These are phyloP conservation scores for Archaeoteleia sp. DNA, from an alignment of 2,888 invertebrate genomes.

Conservation along the genomic window DNA sequence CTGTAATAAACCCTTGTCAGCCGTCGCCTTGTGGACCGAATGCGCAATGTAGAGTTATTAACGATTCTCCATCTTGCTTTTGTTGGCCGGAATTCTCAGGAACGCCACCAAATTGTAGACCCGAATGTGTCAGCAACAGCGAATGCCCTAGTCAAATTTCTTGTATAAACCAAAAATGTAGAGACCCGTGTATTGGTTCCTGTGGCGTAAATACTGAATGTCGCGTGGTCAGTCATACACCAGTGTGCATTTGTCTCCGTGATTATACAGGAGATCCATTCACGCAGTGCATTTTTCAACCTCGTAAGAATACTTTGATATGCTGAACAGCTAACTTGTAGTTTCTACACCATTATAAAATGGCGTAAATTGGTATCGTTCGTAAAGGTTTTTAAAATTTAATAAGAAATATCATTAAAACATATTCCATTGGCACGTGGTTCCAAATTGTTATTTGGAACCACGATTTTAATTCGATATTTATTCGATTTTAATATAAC, in stretches of 20 bases:
- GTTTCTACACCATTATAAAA: too few species aligned
- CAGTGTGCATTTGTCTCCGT: slow-evolving; percentile 77
- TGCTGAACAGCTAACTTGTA: too few species aligned
- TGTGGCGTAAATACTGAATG: slow-evolving; percentile 87
- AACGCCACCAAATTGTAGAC: slow-evolving; percentile 82
- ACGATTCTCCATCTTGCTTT: slow-evolving; percentile 72
- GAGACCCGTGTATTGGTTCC: slow-evolving; percentile 87
- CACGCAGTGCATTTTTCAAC: slow-evolving; percentile 79
- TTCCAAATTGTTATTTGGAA: slow-evolving; percentile 76
- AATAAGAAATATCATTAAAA: not conserved
- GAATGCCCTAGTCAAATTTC: slow-evolving; percentile 83
- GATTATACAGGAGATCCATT: slow-evolving; percentile 78
- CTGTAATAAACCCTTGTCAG: slow-evolving; percentile 79
- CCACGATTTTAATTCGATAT: too few species aligned
- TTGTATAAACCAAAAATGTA: slow-evolving; percentile 85
- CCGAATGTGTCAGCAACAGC: slow-evolving; percentile 86
- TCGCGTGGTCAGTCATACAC: slow-evolving; percentile 82
- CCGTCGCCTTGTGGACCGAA: slow-evolving; percentile 77
- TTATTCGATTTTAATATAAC: too few species aligned
- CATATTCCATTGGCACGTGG: not conserved
- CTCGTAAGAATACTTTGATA: slow-evolving; percentile 74
- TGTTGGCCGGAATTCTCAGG: slow-evolving; percentile 72
- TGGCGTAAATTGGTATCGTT: not conserved
- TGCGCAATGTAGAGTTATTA: slow-evolving; percentile 77
- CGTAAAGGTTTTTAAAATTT: not conserved